These are phyloP conservation scores for Calameuta idolon DNA, from an alignment of 2,888 invertebrate genomes.

Conservation along the genomic window DNA sequence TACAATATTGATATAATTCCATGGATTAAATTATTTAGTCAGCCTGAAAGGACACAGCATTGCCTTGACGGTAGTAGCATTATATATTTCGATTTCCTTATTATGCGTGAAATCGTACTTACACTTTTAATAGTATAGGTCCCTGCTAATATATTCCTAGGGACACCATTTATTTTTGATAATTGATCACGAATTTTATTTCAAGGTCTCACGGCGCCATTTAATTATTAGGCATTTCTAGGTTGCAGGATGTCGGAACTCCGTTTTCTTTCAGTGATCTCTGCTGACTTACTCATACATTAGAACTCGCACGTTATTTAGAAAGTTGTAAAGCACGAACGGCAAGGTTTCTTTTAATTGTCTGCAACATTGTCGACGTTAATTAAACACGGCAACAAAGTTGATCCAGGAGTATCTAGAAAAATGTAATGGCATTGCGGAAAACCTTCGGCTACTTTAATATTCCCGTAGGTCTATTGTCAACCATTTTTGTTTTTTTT, in stretches of 20 bases:
- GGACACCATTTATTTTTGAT: too few relatives aligned
- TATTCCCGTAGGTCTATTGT: slow-evolving; percentile 19
- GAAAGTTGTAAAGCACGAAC: neutral
- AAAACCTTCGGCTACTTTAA: slow-evolving; percentile 39
- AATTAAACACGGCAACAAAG: neutral
- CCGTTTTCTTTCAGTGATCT: neutral
- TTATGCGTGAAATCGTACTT: neutral
- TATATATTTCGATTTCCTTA: neutral
- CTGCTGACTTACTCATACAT: neutral
- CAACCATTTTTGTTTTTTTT: slow-evolving; percentile 27
- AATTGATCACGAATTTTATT: neutral
- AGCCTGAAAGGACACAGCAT: neutral
- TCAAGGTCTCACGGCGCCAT: too few relatives aligned
- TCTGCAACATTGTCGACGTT: neutral
- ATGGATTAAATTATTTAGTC: neutral
- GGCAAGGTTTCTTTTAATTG: neutral
- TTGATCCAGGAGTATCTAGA: neutral
- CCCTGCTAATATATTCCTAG: neutral
- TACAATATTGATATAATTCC: too few relatives aligned
- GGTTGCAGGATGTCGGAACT: neutral
- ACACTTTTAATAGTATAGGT: neutral
- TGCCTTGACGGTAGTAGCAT: neutral
- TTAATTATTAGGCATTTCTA: neutral
- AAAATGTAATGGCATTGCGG: slow-evolving; percentile 33
- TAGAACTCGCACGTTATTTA: neutral